Evolutionary conservation across 2,797 vertebrate genomes (phyloP).

Genomic region (Trematomus bernacchii): DNA sequence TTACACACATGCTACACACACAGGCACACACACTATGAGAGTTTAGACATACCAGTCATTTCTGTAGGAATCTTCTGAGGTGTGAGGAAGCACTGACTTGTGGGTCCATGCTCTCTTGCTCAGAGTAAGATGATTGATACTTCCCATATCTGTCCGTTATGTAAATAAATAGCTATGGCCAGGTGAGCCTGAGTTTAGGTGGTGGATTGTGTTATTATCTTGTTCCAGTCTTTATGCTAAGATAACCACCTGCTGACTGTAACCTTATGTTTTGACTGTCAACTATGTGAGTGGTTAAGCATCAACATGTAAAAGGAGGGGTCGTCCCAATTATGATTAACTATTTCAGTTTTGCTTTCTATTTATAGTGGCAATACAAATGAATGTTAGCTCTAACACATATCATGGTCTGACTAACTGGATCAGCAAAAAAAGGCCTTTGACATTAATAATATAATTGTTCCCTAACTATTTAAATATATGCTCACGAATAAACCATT

Average conservation of each 20-base stretch:
- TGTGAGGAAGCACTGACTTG: neutral
- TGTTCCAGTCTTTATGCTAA: no score
- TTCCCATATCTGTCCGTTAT: neutral
- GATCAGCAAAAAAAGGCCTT: neutral
- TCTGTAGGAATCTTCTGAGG: neutral
- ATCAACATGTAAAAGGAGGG: no score
- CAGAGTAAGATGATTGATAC: neutral
- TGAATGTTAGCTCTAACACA: neutral
- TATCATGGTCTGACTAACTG: no score
- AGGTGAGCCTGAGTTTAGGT: neutral
- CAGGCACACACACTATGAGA: slow-evolving; percentile 10
- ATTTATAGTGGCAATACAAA: neutral
- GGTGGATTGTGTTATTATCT: no score
- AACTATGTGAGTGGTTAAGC: no score
- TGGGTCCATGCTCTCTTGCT: no score
- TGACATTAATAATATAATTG: neutral
- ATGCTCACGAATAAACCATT: neutral
- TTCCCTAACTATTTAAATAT: neutral
- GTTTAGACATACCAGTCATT: slow-evolving; percentile 33
- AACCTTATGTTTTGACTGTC: no score
- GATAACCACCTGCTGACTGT: no score
- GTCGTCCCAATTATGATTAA: no score
- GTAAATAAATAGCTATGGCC: neutral
- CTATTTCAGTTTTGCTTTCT: neutral
- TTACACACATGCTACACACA: slow-evolving; percentile 16